A percentile compares a stretch with the other conserved stretches of the same genome.
Evolutionary conservation across 2,113 vertebrate species (phyloP).

Genomic region (Aleadryas rufinucha): DNA sequence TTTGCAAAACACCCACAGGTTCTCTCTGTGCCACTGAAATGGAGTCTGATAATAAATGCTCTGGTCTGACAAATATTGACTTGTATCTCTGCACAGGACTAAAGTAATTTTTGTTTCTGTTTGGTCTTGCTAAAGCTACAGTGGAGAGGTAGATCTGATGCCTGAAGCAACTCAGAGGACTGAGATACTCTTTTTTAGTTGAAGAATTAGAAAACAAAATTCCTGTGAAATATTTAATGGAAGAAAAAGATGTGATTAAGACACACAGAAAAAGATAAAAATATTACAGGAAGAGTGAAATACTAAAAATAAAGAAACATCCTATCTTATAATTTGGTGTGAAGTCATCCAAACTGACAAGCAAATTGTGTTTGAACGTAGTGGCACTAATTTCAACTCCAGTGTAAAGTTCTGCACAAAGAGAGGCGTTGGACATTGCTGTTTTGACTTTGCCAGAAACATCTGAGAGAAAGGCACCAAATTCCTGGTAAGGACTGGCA

Average conservation of each 20-base stretch:
- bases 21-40: not conserved
- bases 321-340: not conserved
- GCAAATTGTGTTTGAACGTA: not conserved
- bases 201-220: not conserved
- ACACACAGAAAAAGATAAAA: not conserved
- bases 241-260: not conserved
- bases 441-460: not conserved
- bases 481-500: not conserved
- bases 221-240: not conserved
- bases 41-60: not conserved
- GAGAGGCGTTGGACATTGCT: not conserved
- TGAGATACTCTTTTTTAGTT: not conserved
- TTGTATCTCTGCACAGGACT: not conserved
- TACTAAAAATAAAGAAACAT: not conserved
- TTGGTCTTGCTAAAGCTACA: not conserved
- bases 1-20: not conserved
- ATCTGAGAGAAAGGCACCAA: not conserved
- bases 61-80: not conserved
- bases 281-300: not conserved
- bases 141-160: not conserved
- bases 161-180: not conserved
- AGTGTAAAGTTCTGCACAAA: not conserved
- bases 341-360: not conserved
- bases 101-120: not conserved
- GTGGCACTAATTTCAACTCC: not conserved